Percentiles rank a stretch among this genome's conserved stretches.
These are phyloP conservation scores for Anastrepha ludens DNA, from an alignment of 1,140 invertebrate species.

Conservation along the genomic window DNA sequence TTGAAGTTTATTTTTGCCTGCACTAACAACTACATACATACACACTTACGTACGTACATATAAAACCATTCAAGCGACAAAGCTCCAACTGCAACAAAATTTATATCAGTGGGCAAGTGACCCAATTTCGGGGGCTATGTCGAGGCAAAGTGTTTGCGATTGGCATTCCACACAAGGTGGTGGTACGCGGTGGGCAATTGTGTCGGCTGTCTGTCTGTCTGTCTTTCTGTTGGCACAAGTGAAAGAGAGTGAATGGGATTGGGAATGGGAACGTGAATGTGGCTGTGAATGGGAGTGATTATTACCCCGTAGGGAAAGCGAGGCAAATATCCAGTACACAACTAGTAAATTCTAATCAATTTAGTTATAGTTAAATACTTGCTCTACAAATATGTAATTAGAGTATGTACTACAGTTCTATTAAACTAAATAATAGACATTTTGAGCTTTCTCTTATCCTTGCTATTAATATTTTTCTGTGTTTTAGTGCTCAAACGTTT, in stretches of 20 bases:
- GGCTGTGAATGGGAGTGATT: background rate
- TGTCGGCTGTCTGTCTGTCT: constrained; percentile 44
- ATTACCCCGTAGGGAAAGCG: background rate
- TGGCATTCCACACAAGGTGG: constrained; percentile 42
- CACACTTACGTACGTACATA: no score
- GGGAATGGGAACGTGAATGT: background rate
- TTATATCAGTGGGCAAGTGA: constrained; percentile 24
- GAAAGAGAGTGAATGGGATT: constrained; percentile 10
- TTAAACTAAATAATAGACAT: no score
- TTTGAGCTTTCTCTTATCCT: no score
- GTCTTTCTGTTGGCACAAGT: constrained; percentile 15
- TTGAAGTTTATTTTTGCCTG: constrained; percentile 29
- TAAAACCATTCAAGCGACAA: constrained; percentile 7
- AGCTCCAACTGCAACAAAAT: constrained; percentile 17
- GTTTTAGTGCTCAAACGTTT: no score
- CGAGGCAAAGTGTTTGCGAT: constrained; percentile 50
- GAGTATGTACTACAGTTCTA: no score
- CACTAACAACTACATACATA: background rate
- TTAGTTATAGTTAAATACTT: no score
- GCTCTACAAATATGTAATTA: no score
- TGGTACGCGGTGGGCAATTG: constrained; percentile 43
- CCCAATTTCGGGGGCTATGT: constrained; percentile 46
- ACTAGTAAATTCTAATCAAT: no score
- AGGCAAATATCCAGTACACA: no score
- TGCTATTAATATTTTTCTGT: no score